These are phyloP conservation scores for Oncopodura yosiiana DNA, from an alignment of 1,140 invertebrate genomes.

Conservation along the genomic window DNA sequence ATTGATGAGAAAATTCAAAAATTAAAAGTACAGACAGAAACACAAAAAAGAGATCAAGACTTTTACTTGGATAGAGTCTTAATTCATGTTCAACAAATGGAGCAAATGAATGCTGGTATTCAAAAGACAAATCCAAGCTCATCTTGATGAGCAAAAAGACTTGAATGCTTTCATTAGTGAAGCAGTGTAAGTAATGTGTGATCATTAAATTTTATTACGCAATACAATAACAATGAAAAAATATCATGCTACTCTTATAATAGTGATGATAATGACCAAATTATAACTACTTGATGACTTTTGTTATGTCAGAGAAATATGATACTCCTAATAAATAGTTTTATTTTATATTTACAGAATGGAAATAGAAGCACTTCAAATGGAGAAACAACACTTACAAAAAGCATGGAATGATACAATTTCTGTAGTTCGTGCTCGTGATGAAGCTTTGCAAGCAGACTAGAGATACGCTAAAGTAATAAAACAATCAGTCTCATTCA, in stretches of 20 bases:
- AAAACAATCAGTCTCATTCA: constrained; percentile 9
- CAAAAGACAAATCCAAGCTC: constrained; percentile 31
- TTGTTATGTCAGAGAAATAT: too few species aligned
- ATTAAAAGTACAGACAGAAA: constrained; percentile 21
- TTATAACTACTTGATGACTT: too few species aligned
- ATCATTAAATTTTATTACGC: too few species aligned
- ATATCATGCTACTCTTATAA: too few species aligned
- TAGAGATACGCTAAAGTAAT: constrained; percentile 48
- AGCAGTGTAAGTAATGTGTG: constrained; percentile 21
- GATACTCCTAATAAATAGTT: constrained; percentile 43
- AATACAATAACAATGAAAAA: too few species aligned
- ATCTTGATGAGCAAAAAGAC: constrained; percentile 40
- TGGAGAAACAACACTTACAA: constrained; percentile 55
- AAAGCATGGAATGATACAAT: constrained; percentile 62
- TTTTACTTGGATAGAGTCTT: constrained; percentile 31
- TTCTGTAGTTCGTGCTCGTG: constrained; percentile 53
- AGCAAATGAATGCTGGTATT: constrained; percentile 29
- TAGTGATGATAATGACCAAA: too few species aligned
- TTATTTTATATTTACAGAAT: constrained; percentile 51
- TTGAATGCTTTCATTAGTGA: constrained; percentile 22
- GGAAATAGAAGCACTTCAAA: constrained; percentile 57
- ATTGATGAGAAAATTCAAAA: constrained; percentile 40
- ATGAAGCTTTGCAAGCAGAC: constrained; percentile 54
- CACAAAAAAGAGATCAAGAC: constrained; percentile 30
- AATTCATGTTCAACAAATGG: constrained; percentile 29